A percentile compares a stretch with the other conserved stretches of the same genome.
Evolutionary conservation across 37 sponge, comb jelly and placozoan species (phyloP).

Genomic region (Halichondria panicea): DNA sequence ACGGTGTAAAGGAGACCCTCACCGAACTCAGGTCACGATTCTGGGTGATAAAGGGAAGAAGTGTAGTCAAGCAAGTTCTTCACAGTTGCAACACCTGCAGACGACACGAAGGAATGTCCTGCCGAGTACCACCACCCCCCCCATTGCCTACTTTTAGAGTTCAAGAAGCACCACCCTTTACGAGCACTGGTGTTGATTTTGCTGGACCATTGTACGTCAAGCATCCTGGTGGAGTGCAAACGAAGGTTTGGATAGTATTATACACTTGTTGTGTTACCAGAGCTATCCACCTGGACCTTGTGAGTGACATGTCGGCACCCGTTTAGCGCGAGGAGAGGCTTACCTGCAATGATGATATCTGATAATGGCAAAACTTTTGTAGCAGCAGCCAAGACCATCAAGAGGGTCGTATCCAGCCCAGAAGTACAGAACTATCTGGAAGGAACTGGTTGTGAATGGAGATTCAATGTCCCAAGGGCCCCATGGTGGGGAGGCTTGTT

Average conservation of each 20-base stretch:
- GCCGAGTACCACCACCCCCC: constrained; percentile 21
- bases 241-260: constrained; percentile 39
- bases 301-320: too few relatives aligned
- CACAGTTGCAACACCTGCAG: constrained; percentile 21
- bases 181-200: constrained; percentile 29
- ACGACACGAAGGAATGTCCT: constrained; percentile 9
- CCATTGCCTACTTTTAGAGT: constrained; percentile 41
- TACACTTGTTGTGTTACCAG: constrained; percentile 47
- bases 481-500: constrained; percentile 69
- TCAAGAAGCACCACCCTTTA: constrained; percentile 25
- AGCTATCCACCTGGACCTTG: constrained; percentile 49
- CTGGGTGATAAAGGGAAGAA: constrained; percentile 36
- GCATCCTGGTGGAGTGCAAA: not conserved
- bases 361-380: too few relatives aligned
- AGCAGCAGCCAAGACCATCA: constrained; percentile 36
- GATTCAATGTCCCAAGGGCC: constrained; percentile 37
- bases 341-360: too few relatives aligned
- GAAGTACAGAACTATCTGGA: constrained; percentile 19
- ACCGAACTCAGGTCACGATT: constrained; percentile 25
- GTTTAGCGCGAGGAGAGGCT: too few relatives aligned
- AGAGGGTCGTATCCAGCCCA: not conserved
- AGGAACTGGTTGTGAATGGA: constrained; percentile 30
- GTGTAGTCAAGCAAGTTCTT: constrained; percentile 14
- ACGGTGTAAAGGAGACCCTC: constrained; percentile 29
- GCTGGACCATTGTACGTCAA: constrained; percentile 34